Evolutionary conservation across 2,888 invertebrate species (phyloP).

Genomic region (Trichogramma dendrolimi): DNA sequence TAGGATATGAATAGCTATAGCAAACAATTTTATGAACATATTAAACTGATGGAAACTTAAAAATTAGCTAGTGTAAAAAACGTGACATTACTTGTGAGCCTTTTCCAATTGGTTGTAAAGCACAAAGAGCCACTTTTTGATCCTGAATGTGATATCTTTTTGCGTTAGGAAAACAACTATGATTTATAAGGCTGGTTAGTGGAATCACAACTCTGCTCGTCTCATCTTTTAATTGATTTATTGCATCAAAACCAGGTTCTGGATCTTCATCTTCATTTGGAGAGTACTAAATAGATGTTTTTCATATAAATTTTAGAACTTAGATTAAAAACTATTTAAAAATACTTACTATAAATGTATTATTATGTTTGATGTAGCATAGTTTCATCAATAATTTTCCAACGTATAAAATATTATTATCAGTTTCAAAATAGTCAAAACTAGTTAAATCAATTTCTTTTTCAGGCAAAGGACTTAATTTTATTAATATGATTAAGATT

Average conservation of each 20-base stretch:
- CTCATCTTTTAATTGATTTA: neutral
- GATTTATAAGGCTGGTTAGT: slow-evolving; percentile 16
- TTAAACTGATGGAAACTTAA: neutral
- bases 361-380: slow-evolving; percentile 1
- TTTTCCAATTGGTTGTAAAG: slow-evolving; percentile 7
- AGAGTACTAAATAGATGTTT: neutral
- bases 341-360: slow-evolving; percentile 6
- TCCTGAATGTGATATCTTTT: slow-evolving; percentile 11
- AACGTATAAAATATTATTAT: slow-evolving; percentile 10
- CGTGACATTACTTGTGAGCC: slow-evolving; percentile 8
- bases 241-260: neutral
- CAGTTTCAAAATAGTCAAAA: neutral
- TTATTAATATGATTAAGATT: too few relatives aligned
- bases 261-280: neutral
- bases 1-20: slow-evolving; percentile 6
- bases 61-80: neutral
- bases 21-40: slow-evolving; percentile 11
- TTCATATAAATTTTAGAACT: neutral
- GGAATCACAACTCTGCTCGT: slow-evolving; percentile 11
- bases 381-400: slow-evolving; percentile 9
- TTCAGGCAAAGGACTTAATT: too few relatives aligned
- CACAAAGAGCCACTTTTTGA: slow-evolving; percentile 10
- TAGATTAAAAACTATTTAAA: too few relatives aligned
- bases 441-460: too few relatives aligned
- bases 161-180: slow-evolving; percentile 16